These are phyloP conservation scores for Gallinago jamesoni DNA, from an alignment of 2,113 vertebrate genomes.

Conservation along the genomic window DNA sequence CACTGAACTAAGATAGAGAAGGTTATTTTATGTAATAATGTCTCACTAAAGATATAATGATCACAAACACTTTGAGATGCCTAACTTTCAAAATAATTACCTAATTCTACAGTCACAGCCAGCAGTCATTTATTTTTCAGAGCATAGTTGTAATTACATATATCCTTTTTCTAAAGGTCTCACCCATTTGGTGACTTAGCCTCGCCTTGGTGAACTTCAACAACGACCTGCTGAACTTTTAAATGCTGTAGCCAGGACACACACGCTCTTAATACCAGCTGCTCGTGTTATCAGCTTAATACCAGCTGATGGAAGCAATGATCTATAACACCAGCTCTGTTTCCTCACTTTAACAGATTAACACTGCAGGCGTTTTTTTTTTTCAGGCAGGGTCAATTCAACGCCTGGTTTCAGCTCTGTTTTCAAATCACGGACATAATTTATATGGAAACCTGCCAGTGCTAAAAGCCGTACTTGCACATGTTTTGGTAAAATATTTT, in stretches of 20 bases:
- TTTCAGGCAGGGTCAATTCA: slow-evolving; percentile 34
- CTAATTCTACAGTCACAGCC: background rate
- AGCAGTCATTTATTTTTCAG: background rate
- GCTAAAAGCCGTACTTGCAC: background rate
- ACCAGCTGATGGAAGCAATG: background rate
- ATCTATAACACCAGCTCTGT: background rate
- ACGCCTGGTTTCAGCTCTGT: background rate
- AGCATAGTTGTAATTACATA: background rate
- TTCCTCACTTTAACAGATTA: background rate
- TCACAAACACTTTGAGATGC: background rate
- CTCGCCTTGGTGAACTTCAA: background rate
- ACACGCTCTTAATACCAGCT: background rate
- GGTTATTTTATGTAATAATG: background rate
- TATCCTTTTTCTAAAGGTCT: background rate
- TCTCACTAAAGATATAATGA: background rate
- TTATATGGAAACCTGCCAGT: background rate
- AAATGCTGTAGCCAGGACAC: background rate
- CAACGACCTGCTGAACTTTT: background rate
- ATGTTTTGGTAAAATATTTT: background rate
- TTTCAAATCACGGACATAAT: background rate
- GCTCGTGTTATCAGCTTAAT: background rate
- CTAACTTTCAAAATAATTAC: background rate
- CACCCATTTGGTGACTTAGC: background rate
- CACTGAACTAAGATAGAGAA: background rate
- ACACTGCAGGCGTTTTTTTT: background rate